phyloP scores from a whole-genome alignment of 2,797 vertebrate species.

The Adrianichthys oophorus region DNA sequence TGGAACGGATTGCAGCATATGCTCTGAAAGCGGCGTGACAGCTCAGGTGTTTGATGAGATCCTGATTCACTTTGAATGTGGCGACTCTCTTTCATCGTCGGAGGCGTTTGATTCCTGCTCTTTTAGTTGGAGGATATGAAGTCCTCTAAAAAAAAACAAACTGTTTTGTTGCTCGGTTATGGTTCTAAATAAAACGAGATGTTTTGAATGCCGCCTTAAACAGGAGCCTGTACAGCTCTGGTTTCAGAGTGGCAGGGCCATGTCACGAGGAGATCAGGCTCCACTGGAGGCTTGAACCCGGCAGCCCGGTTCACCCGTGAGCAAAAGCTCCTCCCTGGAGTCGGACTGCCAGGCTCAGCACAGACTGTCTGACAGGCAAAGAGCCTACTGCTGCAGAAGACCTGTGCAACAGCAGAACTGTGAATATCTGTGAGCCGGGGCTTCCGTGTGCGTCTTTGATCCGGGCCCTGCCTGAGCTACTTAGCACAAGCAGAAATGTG shows the following conservation, averaged over 20 bases:
- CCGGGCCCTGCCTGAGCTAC: conserved; percentile 42
- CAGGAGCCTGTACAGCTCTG: conserved; percentile 42
- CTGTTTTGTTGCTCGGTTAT: not conserved
- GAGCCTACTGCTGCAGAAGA: conserved; percentile 33
- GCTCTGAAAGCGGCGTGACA: conserved; percentile 15
- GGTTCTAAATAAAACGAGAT: conserved; percentile 4
- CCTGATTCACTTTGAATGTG: conserved; percentile 22
- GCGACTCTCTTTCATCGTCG: conserved; percentile 16
- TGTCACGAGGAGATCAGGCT: conserved; percentile 43
- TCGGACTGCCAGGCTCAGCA: conserved; percentile 41
- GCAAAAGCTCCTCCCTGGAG: conserved; percentile 45
- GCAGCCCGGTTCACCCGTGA: conserved; percentile 37
- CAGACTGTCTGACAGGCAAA: conserved; percentile 62
- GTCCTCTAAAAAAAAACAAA: not conserved
- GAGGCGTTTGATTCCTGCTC: not conserved
- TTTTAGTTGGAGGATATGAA: not conserved
- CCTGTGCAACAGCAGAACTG: conserved; percentile 21
- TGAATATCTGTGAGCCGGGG: conserved; percentile 8
- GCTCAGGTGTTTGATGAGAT: conserved; percentile 3
- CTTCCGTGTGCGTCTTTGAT: conserved; percentile 19
- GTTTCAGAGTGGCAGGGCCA: conserved; percentile 39
- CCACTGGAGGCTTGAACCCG: conserved; percentile 38
- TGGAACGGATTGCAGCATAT: conserved; percentile 53
- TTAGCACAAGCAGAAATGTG: conserved; percentile 53
- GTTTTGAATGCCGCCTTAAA: conserved; percentile 14